phyloP scores from a whole-genome alignment of 2,888 invertebrate genomes.

The Drosophila formosana region DNA sequence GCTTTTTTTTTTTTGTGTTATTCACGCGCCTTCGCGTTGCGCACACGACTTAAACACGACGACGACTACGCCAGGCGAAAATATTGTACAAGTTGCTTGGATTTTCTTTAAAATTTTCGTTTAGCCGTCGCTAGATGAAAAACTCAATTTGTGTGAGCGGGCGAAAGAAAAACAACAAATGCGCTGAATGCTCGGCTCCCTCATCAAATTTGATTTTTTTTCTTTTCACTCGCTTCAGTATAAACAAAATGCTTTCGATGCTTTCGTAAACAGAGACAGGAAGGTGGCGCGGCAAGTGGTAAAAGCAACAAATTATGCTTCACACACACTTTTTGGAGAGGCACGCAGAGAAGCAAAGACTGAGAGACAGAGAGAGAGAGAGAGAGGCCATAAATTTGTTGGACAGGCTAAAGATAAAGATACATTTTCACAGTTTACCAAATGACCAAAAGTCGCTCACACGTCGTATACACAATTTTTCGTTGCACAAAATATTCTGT shows the following conservation, averaged over 20 bases:
- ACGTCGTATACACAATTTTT: constrained; percentile 73
- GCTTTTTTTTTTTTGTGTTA: constrained; percentile 42
- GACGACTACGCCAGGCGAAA: constrained; percentile 71
- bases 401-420: constrained; percentile 37
- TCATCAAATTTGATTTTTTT: constrained; percentile 53
- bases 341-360: constrained; percentile 30
- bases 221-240: constrained; percentile 44
- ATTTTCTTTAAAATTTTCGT: constrained; percentile 53
- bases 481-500: constrained; percentile 4
- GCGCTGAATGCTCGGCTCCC: constrained; percentile 56
- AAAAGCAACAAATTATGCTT: constrained; percentile 17
- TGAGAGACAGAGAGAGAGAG: constrained; percentile 13
- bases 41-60: constrained; percentile 82
- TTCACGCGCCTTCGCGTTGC: constrained; percentile 81
- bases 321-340: constrained; percentile 18
- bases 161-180: constrained; percentile 63
- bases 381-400: constrained; percentile 63
- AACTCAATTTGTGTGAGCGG: constrained; percentile 73
- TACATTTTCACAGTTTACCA: constrained; percentile 35
- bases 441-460: constrained; percentile 51
- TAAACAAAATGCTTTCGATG: constrained; percentile 68
- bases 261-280: constrained; percentile 74
- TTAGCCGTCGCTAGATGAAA: constrained; percentile 34
- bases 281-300: constrained; percentile 48
- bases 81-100: constrained; percentile 69